Evolutionary conservation across 2,797 vertebrate species (phyloP), one percentile per base, ranked within the genome.

Genomic region (Gymnopithys bicolor): DNA sequence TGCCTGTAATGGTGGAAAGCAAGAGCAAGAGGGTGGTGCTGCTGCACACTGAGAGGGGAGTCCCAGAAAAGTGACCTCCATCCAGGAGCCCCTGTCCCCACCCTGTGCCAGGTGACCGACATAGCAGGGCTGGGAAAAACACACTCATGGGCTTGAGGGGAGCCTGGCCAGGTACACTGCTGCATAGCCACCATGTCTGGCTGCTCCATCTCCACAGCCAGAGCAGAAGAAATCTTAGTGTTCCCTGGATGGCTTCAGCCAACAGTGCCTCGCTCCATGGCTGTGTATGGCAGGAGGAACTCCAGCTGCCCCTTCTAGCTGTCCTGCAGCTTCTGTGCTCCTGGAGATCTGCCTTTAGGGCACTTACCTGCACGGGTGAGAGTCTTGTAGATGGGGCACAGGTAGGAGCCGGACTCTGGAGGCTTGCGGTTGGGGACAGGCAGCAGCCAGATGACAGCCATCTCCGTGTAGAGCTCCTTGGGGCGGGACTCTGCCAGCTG

Each of bases 341-440:
- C 27, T 60, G 28, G 37, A 79, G 52, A 6, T 11, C 13, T n/a
- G 62, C 13, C 23, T 51, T 17, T 22, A 25, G 35, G 27, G 37
- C 89, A 39, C 97, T 39, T 96, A 99, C 99, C 99, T 87, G 99
- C 98, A 1, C 98, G 98, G 45, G 98, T 98, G 66, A 99, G 98
- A 1, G 99, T 99, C 97, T 99, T 99, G 51, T 99, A 99, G 97
- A 99, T 98, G 43, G 99, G 98, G 94, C 99, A 99, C 41, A 99
- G 13, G 74, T 99, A 99, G 96, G 98, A 93, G 87, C 98, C 97
- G 0, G 97, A 97, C 37, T 93, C 41, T 4, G 97, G 97, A 15
- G 96, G 70, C 87, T 97, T 98, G 93, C 98, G 98, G 91, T 98
- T 97, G 48, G 98, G 70, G 18, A 96, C 95, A 1, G 99, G 99